Conservation (phyloP, 2,113 vertebrate genomes). For the Corythornis vintsioides region DNA sequence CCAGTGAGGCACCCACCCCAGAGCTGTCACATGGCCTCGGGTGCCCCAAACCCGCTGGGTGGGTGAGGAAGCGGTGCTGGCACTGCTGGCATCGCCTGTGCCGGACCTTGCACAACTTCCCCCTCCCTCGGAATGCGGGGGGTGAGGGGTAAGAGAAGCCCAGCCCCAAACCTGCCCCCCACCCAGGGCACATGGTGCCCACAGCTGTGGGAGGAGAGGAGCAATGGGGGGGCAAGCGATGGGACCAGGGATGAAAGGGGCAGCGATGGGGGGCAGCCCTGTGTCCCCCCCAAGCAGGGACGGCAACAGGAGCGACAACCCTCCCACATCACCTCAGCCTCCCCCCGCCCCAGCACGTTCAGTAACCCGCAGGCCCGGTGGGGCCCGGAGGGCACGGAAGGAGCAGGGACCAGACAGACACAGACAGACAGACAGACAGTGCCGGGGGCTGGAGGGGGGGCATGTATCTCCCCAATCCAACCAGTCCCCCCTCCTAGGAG, state of each 20-base stretch:
- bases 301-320: too few relatives aligned
- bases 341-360: too few relatives aligned
- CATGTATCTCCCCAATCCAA: too few relatives aligned
- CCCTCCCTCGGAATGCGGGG: not conserved
- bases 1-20: too few relatives aligned
- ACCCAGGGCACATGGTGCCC: not conserved
- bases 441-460: not conserved
- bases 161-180: not conserved
- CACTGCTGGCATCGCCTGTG: not conserved
- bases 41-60: not conserved
- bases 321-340: too few relatives aligned
- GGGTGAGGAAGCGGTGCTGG: not conserved
- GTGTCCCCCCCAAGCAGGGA: too few relatives aligned
- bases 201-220: too few relatives aligned
- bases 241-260: not conserved
- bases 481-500: not conserved
- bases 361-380: not conserved
- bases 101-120: not conserved
- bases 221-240: too few relatives aligned
- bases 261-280: too few relatives aligned
- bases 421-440: not conserved
- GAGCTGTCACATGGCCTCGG: not conserved
- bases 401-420: not conserved
- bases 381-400: not conserved
- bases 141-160: accelerated